These are phyloP conservation scores for Diadromus collaris DNA, from an alignment of 2,888 invertebrate genomes.

Conservation along the genomic window DNA sequence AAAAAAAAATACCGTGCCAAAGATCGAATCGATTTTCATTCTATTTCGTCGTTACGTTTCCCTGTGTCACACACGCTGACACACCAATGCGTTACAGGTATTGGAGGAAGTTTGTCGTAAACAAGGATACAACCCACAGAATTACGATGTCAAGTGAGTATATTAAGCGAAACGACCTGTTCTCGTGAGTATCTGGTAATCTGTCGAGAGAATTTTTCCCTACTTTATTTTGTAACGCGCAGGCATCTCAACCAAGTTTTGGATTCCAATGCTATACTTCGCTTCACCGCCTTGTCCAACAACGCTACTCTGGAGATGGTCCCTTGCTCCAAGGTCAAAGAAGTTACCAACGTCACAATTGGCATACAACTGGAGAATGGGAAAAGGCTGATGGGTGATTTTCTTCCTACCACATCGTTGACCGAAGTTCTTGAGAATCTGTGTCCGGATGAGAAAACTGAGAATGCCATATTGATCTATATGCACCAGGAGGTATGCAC, in stretches of 20 bases:
- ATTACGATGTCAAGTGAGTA: conserved; percentile 87
- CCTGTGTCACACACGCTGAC: background rate
- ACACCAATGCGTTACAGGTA: conserved; percentile 81
- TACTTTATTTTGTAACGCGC: background rate
- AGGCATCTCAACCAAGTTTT: conserved; percentile 90
- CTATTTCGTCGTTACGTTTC: conserved; percentile 35
- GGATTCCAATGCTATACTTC: conserved; percentile 89
- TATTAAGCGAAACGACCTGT: background rate
- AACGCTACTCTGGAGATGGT: conserved; percentile 94
- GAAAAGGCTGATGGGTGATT: conserved; percentile 83
- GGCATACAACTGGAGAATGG: conserved; percentile 91
- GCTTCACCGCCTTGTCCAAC: conserved; percentile 94
- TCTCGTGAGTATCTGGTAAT: background rate
- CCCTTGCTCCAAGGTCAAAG: conserved; percentile 84
- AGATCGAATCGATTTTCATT: conserved; percentile 40
- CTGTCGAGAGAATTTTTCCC: background rate
- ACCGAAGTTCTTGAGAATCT: conserved; percentile 83
- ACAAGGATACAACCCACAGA: conserved; percentile 86
- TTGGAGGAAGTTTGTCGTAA: conserved; percentile 93
- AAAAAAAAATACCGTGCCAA: background rate
- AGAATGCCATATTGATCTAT: conserved; percentile 72
- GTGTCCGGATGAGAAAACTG: conserved; percentile 81
- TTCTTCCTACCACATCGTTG: conserved; percentile 82
- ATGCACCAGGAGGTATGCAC: conserved; percentile 76
- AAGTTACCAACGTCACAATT: conserved; percentile 86